These are phyloP conservation scores for Danaus plexippus DNA, from an alignment of 1,140 invertebrate genomes.

Conservation along the genomic window DNA sequence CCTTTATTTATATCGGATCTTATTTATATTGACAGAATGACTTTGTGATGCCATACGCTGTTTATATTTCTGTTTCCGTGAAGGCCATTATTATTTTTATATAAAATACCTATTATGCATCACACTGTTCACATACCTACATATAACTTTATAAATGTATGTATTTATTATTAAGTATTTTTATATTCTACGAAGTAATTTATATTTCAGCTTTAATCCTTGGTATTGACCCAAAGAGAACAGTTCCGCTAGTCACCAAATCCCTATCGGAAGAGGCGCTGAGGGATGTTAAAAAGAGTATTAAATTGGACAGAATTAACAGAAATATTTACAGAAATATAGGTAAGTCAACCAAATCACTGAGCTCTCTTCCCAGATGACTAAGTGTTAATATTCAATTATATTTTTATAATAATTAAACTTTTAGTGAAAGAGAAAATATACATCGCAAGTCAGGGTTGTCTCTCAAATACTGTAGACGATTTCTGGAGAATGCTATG, in stretches of 20 bases:
- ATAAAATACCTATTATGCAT: too few relatives aligned
- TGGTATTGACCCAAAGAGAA: constrained; percentile 31
- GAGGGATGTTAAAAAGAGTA: constrained; percentile 36
- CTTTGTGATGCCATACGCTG: constrained; percentile 8
- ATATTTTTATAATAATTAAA: constrained; percentile 5
- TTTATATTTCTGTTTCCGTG: constrained; percentile 7
- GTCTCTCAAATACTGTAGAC: constrained; percentile 86
- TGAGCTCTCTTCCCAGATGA: too few relatives aligned
- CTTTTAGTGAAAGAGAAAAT: constrained; percentile 57
- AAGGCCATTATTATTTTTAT: too few relatives aligned
- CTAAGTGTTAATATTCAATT: too few relatives aligned
- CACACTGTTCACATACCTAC: too few relatives aligned
- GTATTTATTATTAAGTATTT: too few relatives aligned
- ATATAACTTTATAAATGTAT: too few relatives aligned
- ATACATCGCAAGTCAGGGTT: constrained; percentile 96
- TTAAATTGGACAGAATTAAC: constrained; percentile 47
- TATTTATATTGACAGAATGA: constrained; percentile 12
- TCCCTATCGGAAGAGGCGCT: constrained; percentile 53
- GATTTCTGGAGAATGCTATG: constrained; percentile 99
- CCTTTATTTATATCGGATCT: constrained; percentile 10
- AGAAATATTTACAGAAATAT: constrained; percentile 32
- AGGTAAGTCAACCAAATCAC: constrained; percentile 23
- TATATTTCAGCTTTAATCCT: constrained; percentile 39
- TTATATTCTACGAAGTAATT: neutral
- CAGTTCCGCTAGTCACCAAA: constrained; percentile 38